Conservation (phyloP, 2,113 vertebrate genomes). For the Corvus cornix region DNA sequence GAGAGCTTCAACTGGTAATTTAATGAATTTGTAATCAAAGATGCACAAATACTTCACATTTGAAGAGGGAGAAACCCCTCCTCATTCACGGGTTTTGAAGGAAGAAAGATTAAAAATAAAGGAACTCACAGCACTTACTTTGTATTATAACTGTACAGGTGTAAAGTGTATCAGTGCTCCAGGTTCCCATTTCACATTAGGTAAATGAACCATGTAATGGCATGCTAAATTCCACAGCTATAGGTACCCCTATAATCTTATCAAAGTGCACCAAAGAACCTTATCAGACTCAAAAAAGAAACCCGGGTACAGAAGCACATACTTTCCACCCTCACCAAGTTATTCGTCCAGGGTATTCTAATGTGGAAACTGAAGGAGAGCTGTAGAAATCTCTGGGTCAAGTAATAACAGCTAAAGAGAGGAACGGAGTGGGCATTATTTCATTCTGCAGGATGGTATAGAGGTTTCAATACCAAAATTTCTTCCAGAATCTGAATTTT, state of each 20-base stretch:
- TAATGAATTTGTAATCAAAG: neutral
- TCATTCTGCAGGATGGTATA: neutral
- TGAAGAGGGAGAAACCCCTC: neutral
- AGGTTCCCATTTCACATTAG: neutral
- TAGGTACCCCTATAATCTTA: neutral
- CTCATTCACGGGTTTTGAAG: neutral
- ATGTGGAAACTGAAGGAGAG: neutral
- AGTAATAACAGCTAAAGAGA: neutral
- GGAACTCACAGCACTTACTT: neutral
- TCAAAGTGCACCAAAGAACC: neutral
- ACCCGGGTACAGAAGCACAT: neutral
- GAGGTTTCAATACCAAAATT: neutral
- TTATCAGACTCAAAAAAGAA: neutral
- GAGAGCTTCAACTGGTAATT: neutral
- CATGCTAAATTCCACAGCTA: neutral
- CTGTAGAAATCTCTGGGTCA: neutral
- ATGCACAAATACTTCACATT: neutral
- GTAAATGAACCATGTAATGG: neutral
- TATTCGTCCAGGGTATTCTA: neutral
- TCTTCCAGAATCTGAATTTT: neutral
- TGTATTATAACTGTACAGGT: neutral
- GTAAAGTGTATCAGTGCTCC: neutral
- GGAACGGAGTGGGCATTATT: neutral
- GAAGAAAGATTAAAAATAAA: neutral
- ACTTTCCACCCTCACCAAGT: neutral